Evolutionary conservation across 37 sponge, comb jelly and placozoan genomes (phyloP), one percentile per base, ranked within the genome.

Genomic region (Hexactinellida sp.): DNA sequence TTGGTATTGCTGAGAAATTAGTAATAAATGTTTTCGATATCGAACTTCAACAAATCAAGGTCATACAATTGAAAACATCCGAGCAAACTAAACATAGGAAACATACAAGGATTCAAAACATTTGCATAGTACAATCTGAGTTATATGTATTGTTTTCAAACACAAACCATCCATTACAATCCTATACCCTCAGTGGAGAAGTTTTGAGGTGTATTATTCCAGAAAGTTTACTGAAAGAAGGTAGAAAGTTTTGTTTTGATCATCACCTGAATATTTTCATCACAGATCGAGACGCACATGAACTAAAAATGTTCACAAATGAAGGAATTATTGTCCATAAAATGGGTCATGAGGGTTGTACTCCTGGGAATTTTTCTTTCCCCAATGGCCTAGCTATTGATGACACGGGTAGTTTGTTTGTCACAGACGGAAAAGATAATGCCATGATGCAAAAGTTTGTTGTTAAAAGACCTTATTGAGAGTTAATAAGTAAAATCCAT

Each of bases 381-480:
- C 76, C 76, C 5, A 25, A 3, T 7, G 76, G 76, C 21, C 76
- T 63, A 28, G 76, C 76, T 5, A n/a, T 63, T 63, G 76, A 63
- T 63, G 76, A 63, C 3, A 32, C 21, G 21, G 76, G 76, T 21
- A 63, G 76, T 63, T 10, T 63, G 5, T 63, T 25, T 63, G 76
- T 63, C 3, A 63, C 76, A 23, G 76, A 63, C 13, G 76, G 76
- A 28, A 63, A 63, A 23, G 76, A 63, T 63, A 63, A n/a, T n/a
- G 76, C 76, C 5, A 25, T 63, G 76, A 23, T 63, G 76, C 76
- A 63, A n/a, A 63, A 63, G 13, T 63, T 63, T n/a, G 76, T 63
- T 23, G 76, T 63, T 10, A 47, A 19, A 19, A 63, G 13, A 28
- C 76, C 76, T 63, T 63, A 63, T n/a, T 63, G 21, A 63, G 3